A percentile compares a stretch with the other conserved stretches of the same genome.
These are phyloP conservation scores for Rhagonycha lutea DNA, from an alignment of 2,888 invertebrate genomes.

Conservation along the genomic window DNA sequence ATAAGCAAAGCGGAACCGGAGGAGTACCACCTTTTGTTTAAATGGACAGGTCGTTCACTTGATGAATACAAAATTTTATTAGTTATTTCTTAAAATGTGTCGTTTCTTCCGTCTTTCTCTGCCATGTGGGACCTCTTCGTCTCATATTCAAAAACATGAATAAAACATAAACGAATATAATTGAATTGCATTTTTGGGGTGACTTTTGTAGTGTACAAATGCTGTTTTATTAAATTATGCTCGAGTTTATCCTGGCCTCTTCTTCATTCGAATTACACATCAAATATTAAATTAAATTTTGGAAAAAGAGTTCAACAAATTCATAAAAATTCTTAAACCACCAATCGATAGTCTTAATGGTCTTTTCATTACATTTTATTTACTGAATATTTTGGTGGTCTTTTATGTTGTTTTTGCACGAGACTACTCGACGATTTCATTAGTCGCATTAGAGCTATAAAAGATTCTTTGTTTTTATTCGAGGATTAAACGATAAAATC, in stretches of 20 bases:
- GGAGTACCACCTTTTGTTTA: constrained; percentile 29
- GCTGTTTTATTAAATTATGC: not conserved
- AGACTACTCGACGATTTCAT: not conserved
- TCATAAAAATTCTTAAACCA: not conserved
- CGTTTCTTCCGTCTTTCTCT: not conserved
- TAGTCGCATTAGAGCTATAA: not conserved
- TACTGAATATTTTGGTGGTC: not conserved
- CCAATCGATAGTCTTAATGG: not conserved
- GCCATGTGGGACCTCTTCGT: constrained; percentile 1
- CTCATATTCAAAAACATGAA: constrained; percentile 7
- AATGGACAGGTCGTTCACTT: constrained; percentile 33
- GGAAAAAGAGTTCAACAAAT: not conserved
- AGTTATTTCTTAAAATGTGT: constrained; percentile 19
- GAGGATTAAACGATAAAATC: not conserved
- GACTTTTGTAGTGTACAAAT: constrained; percentile 9
- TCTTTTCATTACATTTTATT: not conserved
- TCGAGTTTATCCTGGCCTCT: not conserved
- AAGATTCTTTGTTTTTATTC: not conserved
- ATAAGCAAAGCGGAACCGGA: constrained; percentile 29
- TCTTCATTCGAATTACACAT: not conserved
- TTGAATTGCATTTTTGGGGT: constrained; percentile 14
- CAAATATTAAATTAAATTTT: not conserved
- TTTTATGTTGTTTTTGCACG: not conserved
- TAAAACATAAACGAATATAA: constrained; percentile 14
- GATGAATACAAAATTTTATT: constrained; percentile 27